These are phyloP conservation scores for Megalops cyprinoides DNA, from an alignment of 2,797 vertebrate species.

Conservation along the genomic window DNA sequence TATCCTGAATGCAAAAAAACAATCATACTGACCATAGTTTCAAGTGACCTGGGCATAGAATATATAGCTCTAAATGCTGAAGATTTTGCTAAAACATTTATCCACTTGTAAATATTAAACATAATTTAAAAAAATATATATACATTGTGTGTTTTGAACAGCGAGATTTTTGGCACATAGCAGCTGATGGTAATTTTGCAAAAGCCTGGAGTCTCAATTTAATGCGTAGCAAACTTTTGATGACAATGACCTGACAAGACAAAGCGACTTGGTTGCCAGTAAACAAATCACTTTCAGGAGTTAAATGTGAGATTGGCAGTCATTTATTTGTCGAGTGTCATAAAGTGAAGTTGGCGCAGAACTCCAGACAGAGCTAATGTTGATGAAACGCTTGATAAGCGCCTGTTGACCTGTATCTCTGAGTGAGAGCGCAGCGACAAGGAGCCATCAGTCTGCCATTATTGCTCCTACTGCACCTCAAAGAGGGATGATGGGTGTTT, in stretches of 20 bases:
- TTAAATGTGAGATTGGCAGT: slow-evolving; percentile 23
- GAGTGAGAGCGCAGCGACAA: slow-evolving; percentile 46
- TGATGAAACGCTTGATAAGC: slow-evolving; percentile 61
- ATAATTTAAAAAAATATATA: too few species aligned
- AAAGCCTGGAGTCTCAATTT: too few species aligned
- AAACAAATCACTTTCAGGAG: not conserved
- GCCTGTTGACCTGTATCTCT: slow-evolving; percentile 66
- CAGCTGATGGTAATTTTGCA: too few species aligned
- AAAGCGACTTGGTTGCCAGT: slow-evolving; percentile 14
- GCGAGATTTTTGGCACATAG: too few species aligned
- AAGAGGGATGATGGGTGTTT: slow-evolving; percentile 55
- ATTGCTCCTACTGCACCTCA: slow-evolving; percentile 60
- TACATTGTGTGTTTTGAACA: too few species aligned
- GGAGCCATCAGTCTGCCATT: slow-evolving; percentile 66
- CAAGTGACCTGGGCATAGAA: not conserved
- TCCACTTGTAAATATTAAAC: too few species aligned
- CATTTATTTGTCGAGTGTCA: slow-evolving; percentile 25
- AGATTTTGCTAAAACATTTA: too few species aligned
- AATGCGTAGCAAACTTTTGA: too few species aligned
- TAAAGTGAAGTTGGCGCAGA: slow-evolving; percentile 55
- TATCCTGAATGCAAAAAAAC: not conserved
- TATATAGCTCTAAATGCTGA: not conserved
- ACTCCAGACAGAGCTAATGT: slow-evolving; percentile 10
- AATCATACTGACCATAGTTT: not conserved
- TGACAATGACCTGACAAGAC: not conserved